phyloP scores from a whole-genome alignment of 2,888 invertebrate species.

The Scaptomyza tumidula region DNA sequence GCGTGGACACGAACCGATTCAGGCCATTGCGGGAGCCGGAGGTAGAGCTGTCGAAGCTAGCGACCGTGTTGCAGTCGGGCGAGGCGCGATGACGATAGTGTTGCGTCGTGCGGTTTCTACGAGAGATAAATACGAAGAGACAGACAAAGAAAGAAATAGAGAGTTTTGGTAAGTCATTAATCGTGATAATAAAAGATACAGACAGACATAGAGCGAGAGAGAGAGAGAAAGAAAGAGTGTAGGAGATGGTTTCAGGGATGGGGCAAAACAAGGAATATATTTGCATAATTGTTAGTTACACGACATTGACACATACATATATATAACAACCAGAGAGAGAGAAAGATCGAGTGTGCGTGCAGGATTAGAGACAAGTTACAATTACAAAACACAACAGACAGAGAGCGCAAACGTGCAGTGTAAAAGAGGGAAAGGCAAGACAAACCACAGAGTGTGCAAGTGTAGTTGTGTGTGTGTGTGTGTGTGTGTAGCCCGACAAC shows the following conservation, averaged over 20 bases:
- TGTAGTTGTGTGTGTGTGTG: constrained; percentile 21
- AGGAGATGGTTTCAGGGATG: not conserved
- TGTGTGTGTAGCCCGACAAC: constrained; percentile 45
- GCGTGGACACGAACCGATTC: constrained; percentile 86
- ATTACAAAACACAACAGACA: constrained; percentile 31
- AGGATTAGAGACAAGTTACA: constrained; percentile 40
- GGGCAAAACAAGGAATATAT: constrained; percentile 19
- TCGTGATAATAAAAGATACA: constrained; percentile 1
- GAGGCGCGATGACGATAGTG: constrained; percentile 95
- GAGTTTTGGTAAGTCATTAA: constrained; percentile 5
- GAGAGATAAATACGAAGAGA: constrained; percentile 9
- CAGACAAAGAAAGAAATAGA: constrained; percentile 17
- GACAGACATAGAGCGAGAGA: constrained; percentile 2
- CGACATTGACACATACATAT: constrained; percentile 16
- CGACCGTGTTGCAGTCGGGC: constrained; percentile 95
- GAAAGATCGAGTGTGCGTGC: constrained; percentile 7
- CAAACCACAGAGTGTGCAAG: constrained; percentile 6
- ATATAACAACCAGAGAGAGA: constrained; percentile 17
- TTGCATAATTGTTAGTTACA: constrained; percentile 53
- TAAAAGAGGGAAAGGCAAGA: constrained; percentile 13
- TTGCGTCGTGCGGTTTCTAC: constrained; percentile 92
- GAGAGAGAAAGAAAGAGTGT: not conserved
- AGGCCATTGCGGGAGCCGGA: constrained; percentile 93
- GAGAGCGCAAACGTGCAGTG: constrained; percentile 42
- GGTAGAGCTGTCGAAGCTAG: constrained; percentile 94